Base-by-base conservation (phyloP, 1,140 invertebrate genomes). In the Drosophila burlai region DNA sequence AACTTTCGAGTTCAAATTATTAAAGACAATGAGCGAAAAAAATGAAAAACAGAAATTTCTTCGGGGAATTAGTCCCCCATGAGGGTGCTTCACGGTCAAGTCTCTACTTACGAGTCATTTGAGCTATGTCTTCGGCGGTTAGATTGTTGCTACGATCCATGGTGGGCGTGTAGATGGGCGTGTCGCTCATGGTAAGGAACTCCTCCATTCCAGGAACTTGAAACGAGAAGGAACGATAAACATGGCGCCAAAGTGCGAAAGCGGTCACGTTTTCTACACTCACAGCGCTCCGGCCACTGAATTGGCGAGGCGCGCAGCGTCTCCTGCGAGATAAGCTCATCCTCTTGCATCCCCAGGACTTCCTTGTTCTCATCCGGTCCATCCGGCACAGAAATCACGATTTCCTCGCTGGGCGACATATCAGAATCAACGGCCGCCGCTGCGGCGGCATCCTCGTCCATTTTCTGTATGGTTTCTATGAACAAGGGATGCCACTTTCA, bases 201-300 rank as follows among this genome's bases (percentile, higher is more conserved):
- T 97, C 95, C 11, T 95, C 95, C 40, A 97, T 95, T 61, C 96
- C 96, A 72, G 96, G 96, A 93, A 97, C 96, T 96, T 96, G 24
- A 8, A 66, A 10, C 5, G 16, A 38, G 43, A 34, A 50, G 42
- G 9, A n/a, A 43, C 52, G 36, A 61, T 52, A 68, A 49, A 77
- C 26, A 69, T 61, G 57, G 49, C 29, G 49, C 29, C 24, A 50
- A 69, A 62, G 1, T 42, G 16, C 4, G 3, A 26, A 34, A 18
- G 11, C 21, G 10, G 24, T 13, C 43, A 34, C 40, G 38, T 68
- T 55, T 47, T 67, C 18, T 24, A n/a, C 66, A 94, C 95, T 96
- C 95, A 98, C 97, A 97, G 94, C 97, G 96, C 94, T 98, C 97
- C 47, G 98, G 98, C 98, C 98, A 99, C 84, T 98, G 93, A 89